Evolutionary conservation across 2,113 vertebrate genomes (phyloP).

Genomic region (Platichthys flesus): DNA sequence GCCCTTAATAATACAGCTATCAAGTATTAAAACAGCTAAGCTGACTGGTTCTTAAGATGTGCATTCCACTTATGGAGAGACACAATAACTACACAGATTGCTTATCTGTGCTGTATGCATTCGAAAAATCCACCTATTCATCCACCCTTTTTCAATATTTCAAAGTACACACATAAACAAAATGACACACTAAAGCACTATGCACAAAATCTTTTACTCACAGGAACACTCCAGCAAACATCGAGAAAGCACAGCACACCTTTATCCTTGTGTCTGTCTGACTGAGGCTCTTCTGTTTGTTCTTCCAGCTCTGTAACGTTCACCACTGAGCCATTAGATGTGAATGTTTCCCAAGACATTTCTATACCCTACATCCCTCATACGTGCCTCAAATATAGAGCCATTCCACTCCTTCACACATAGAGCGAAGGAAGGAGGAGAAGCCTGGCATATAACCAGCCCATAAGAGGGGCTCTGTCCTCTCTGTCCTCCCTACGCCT

Average conservation of each 20-base stretch:
- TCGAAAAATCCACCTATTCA: no score
- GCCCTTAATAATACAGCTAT: no score
- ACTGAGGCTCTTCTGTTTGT: slow-evolving; percentile 3
- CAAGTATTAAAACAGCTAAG: no score
- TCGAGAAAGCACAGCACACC: not conserved
- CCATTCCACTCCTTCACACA: slow-evolving; percentile 24
- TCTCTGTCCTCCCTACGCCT: not conserved
- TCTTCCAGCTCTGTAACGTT: slow-evolving; percentile 7
- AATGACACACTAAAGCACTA: not conserved
- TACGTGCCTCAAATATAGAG: slow-evolving; percentile 6
- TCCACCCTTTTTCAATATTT: no score
- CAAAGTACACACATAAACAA: no score
- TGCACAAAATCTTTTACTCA: not conserved
- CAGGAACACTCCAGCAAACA: not conserved
- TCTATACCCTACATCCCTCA: not conserved
- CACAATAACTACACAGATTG: no score
- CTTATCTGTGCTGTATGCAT: no score
- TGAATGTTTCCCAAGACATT: slow-evolving; percentile 28
- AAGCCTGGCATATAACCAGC: slow-evolving; percentile 10
- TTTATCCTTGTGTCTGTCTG: not conserved
- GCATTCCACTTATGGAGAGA: no score
- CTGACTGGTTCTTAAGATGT: no score
- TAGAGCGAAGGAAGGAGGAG: not conserved
- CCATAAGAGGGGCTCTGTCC: slow-evolving; percentile 16
- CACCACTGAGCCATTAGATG: slow-evolving; percentile 7